Base-by-base conservation (phyloP, 2,113 vertebrate species). In the Corythornis vintsioides region DNA sequence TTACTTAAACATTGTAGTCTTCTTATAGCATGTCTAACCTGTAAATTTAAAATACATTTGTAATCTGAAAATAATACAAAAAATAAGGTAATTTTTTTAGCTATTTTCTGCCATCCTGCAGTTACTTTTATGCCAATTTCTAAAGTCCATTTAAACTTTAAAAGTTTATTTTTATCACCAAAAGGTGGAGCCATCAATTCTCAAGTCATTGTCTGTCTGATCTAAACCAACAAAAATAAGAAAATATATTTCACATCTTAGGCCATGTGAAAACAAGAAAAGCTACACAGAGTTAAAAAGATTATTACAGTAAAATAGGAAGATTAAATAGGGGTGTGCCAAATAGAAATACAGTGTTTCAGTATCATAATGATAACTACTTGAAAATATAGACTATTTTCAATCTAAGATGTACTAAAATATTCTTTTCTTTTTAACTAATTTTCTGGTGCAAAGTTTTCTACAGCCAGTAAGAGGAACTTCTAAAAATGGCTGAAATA, bases 121-220 rank as follows among this genome's bases (percentile, higher is more conserved):
- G 25, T 59, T 59, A 47, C 28, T 25, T 4, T n/a, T 55, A 33
- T 1, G 1, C 29, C 1, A 0, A 29, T 83, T 79, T 28, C 25
- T 11, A 56, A 56, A 18, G 10, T 17, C n/a, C 28, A 29, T 69
- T 67, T 59, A 77, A 5, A 65, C 81, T 69, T 67, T 59, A 77
- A 5, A 65, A 83, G n/a, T 87, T 45, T 60, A 5, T 12, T 16
- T 52, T 90, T 94, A 22, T 77, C 40, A 67, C 71, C 90, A 90
- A 91, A 53, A 94, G 67, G 59, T 94, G 88, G 83, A 82, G 77
- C 89, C 40, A 76, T 77, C 48, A 94, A 80, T 88, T 83, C 73
- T 89, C 29, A 56, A 66, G 22, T 88, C 48, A 43, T 80, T 86
- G 69, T 64, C 86, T 90, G 3, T 76, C 73, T 83, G 13, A 66